Base-by-base conservation (phyloP, 37 sponge, comb jelly and placozoan species). In the Haliclona indistincta region DNA sequence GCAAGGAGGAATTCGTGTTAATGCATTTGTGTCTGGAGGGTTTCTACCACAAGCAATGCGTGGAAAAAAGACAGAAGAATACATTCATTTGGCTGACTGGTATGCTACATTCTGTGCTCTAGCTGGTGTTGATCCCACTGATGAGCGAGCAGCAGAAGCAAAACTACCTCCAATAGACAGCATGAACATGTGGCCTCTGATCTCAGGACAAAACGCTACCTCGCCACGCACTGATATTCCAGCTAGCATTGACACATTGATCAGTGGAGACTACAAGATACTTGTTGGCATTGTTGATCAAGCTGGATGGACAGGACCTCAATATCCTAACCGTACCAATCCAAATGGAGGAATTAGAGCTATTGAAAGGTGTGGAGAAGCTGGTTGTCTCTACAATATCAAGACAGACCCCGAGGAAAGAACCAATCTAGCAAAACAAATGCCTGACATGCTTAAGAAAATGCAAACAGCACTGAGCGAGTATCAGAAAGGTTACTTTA, bases 301-400 rank as follows among this genome's bases (percentile, higher is more conserved):
- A 53, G 77, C 77, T 3, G 77, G 77, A 1, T 75, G 77, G 77
- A 75, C 77, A 6, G 77, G 77, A 6, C 77, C 77, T 15, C 77
- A 75, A 7, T 75, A 64, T 34, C 77, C 77, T n/a, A 75, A 75
- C 65, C 38, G 10, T 23, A 75, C 77, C n/a, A 38, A 67, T 19
- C 77, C 77, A 15, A 6, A n/a, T 44, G 77, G 77, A 15, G 77
- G 77, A 15, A 75, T 75, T 43, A 4, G 2, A 22, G 49, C 28
- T 26, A 33, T 23, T 22, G 77, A 64, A 28, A 15, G 67, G 38
- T 75, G 77, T 75, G 19, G 44, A 3, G 43, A 40, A 22, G 36
- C 40, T 36, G 68, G 68, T 34, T 77, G 79, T 37, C 79, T 70
- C 20, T 77, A 38, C 68, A 77, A 70, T 39, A 69, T 70, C 52